These are phyloP conservation scores for Baronia brevicornis DNA, from an alignment of 2,888 invertebrate species.

Conservation along the genomic window DNA sequence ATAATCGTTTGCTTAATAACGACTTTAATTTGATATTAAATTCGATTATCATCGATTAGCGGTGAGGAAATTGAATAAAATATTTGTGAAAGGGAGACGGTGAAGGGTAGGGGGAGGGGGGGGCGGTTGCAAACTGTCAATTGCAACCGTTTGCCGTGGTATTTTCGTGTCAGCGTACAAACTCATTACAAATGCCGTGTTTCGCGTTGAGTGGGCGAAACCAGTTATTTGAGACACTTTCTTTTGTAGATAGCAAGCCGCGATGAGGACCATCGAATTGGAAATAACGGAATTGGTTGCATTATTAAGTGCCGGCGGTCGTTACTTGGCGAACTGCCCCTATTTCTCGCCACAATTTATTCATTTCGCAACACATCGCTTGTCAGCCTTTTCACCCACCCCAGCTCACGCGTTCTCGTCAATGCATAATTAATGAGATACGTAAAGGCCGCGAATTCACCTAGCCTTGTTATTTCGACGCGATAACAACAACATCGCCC, in stretches of 20 bases:
- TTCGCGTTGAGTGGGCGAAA: constrained; percentile 41
- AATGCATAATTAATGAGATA: constrained; percentile 66
- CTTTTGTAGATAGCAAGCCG: constrained; percentile 1
- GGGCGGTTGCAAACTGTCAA: constrained; percentile 60
- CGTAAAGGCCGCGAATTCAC: constrained; percentile 70
- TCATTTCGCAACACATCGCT: constrained; percentile 72
- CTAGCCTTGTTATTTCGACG: constrained; percentile 45
- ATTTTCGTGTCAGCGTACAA: constrained; percentile 63
- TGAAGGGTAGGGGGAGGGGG: constrained; percentile 41
- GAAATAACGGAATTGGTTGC: constrained; percentile 35
- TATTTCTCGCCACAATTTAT: constrained; percentile 72
- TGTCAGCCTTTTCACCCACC: constrained; percentile 63
- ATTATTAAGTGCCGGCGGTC: constrained; percentile 60
- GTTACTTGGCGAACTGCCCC: constrained; percentile 67
- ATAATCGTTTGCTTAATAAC: constrained; percentile 1
- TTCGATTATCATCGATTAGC: constrained; percentile 9
- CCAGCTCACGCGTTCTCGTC: constrained; percentile 53
- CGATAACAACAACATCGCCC: constrained; percentile 31
- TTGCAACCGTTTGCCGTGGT: constrained; percentile 59
- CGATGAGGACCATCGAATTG: constrained; percentile 23
- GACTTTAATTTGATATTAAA: constrained; percentile 8
- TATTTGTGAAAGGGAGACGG: constrained; percentile 37
- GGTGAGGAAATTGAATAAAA: constrained; percentile 13
- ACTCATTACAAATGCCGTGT: constrained; percentile 53
- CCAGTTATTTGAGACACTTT: constrained; percentile 35